Percentiles rank a stretch among this genome's conserved stretches.
These are phyloP conservation scores for Elgaria multicarinata DNA, from an alignment of 2,113 vertebrate genomes.

Conservation along the genomic window DNA sequence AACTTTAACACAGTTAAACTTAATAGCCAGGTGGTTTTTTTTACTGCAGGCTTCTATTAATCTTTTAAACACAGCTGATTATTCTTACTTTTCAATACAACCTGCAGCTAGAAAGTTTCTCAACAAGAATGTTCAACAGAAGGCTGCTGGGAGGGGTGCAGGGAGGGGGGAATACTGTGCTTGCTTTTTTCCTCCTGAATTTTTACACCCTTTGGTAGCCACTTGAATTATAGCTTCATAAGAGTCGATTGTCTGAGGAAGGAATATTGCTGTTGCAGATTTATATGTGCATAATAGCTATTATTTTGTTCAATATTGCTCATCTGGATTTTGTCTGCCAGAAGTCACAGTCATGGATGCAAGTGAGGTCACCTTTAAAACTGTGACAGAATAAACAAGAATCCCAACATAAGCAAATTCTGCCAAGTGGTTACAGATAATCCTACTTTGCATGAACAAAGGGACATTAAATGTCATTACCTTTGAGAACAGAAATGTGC, in stretches of 20 bases:
- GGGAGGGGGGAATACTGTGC: too few species aligned
- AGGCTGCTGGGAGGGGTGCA: background rate
- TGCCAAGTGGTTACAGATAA: slow-evolving; percentile 66
- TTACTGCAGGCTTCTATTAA: background rate
- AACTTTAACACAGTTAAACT: too few species aligned
- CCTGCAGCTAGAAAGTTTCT: background rate
- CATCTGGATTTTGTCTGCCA: slow-evolving; percentile 33
- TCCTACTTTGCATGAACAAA: slow-evolving; percentile 66
- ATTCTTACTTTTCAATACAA: background rate
- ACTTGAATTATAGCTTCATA: background rate
- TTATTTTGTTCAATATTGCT: slow-evolving; percentile 46
- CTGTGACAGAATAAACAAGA: slow-evolving; percentile 44
- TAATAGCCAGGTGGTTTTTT: background rate
- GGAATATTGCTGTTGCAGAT: slow-evolving; percentile 30
- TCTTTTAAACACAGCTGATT: background rate
- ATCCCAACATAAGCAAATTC: slow-evolving; percentile 48
- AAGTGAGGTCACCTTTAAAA: slow-evolving; percentile 48
- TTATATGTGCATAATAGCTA: slow-evolving; percentile 21
- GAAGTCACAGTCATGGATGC: slow-evolving; percentile 32
- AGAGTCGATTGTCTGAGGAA: slow-evolving; percentile 23
- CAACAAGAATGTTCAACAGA: background rate
- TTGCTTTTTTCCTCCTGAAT: background rate
- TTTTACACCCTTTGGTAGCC: background rate
- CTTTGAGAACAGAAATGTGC: slow-evolving; percentile 99
- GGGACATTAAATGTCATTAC: slow-evolving; percentile 80